Evolutionary conservation across 2,113 vertebrate species (phyloP).

Genomic region (Pavo muticus): DNA sequence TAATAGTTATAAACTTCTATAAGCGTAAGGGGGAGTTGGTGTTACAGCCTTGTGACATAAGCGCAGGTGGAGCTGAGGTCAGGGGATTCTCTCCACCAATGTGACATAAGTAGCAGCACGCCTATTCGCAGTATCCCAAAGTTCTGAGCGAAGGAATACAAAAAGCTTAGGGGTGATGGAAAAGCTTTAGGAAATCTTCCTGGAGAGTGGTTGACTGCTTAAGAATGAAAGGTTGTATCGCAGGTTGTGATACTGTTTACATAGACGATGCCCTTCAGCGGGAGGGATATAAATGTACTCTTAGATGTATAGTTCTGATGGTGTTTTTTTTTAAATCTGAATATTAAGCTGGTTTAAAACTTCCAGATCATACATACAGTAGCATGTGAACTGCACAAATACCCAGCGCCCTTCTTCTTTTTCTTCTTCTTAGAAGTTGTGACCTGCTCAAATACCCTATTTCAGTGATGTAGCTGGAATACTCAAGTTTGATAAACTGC

Average conservation of each 20-base stretch:
- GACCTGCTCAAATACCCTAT: background rate
- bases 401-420: background rate
- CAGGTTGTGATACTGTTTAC: background rate
- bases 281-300: background rate
- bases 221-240: background rate
- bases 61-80: background rate
- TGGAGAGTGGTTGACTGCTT: background rate
- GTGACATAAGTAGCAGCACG: background rate
- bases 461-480: background rate
- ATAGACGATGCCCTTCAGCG: background rate
- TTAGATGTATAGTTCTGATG: background rate
- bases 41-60: background rate
- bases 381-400: background rate
- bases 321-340: background rate
- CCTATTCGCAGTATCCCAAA: background rate
- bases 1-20: background rate
- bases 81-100: background rate
- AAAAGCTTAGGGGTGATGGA: background rate
- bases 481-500: background rate
- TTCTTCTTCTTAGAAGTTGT: background rate
- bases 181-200: background rate
- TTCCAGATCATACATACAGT: background rate
- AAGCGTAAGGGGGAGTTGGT: background rate
- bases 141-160: background rate
- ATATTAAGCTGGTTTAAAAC: background rate